phyloP scores from a whole-genome alignment of 1,140 invertebrate species.

The Ips nitidus region DNA sequence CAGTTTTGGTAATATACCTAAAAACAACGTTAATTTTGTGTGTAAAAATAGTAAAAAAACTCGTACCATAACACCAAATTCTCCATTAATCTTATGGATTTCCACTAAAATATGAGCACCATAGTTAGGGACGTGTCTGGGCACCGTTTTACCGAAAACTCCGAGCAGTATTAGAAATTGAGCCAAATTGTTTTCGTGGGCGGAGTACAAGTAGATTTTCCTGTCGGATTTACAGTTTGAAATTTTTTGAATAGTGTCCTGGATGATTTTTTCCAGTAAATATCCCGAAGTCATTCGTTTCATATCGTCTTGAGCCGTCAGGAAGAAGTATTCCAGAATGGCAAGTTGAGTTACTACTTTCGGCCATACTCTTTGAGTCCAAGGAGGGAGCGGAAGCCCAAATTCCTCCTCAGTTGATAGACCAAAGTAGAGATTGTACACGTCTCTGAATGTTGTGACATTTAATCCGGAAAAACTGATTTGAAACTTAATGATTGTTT shows the following conservation, averaged over 20 bases:
- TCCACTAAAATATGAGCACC: constrained; percentile 51
- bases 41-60: background rate
- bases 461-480: constrained; percentile 30
- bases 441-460: constrained; percentile 34
- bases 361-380: constrained; percentile 64
- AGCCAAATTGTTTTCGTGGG: constrained; percentile 73
- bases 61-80: constrained; percentile 37
- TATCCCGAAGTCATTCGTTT: constrained; percentile 44
- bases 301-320: constrained; percentile 35
- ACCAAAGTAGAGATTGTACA: constrained; percentile 41
- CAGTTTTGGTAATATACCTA: constrained; percentile 46
- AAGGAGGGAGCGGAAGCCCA: constrained; percentile 61
- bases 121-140: constrained; percentile 59
- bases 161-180: constrained; percentile 65
- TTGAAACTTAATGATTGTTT: constrained; percentile 3
- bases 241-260: constrained; percentile 58
- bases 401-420: constrained; percentile 52
- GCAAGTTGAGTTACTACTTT: constrained; percentile 58
- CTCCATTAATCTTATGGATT: constrained; percentile 37
- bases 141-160: constrained; percentile 59
- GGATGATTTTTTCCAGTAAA: constrained; percentile 63
- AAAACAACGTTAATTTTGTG: constrained; percentile 19
- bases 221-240: constrained; percentile 53
- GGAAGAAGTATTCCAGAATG: constrained; percentile 39
- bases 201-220: constrained; percentile 68